These are phyloP conservation scores for Platycheirus rosarum DNA, from an alignment of 2,888 invertebrate species.

Conservation along the genomic window DNA sequence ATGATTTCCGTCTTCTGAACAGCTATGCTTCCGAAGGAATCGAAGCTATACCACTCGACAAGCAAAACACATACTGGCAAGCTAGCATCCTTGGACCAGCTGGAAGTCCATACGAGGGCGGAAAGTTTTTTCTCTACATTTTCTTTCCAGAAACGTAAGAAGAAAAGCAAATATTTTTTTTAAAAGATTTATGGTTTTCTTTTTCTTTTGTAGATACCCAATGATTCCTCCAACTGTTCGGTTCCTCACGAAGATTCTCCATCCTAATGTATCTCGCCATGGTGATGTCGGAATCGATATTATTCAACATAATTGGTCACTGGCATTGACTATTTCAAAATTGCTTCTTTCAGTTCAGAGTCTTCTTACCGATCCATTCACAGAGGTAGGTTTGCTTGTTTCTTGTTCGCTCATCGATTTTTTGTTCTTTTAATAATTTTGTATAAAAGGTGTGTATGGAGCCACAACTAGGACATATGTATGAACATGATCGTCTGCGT, in stretches of 20 bases:
- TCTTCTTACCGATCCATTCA: slow-evolving; percentile 94
- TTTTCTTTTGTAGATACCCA: slow-evolving; percentile 93
- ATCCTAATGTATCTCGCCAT: slow-evolving; percentile 97
- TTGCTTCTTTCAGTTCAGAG: slow-evolving; percentile 94
- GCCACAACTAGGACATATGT: slow-evolving; percentile 91
- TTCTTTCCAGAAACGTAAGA: slow-evolving; percentile 91
- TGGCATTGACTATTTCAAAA: slow-evolving; percentile 95
- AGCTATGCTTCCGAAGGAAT: slow-evolving; percentile 82
- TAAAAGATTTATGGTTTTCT: too few relatives aligned
- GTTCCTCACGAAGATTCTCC: slow-evolving; percentile 95
- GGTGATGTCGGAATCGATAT: slow-evolving; percentile 98
- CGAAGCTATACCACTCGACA: slow-evolving; percentile 82
- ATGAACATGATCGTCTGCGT: slow-evolving; percentile 87
- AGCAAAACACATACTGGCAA: slow-evolving; percentile 90
- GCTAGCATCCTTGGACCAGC: slow-evolving; percentile 95
- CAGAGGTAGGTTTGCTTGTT: slow-evolving; percentile 84
- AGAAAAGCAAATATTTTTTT: background rate
- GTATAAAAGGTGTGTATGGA: slow-evolving; percentile 91
- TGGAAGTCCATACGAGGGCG: slow-evolving; percentile 97
- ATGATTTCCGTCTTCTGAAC: slow-evolving; percentile 85
- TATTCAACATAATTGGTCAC: slow-evolving; percentile 98
- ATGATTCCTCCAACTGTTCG: slow-evolving; percentile 95
- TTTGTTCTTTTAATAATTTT: background rate
- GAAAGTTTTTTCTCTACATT: slow-evolving; percentile 94
- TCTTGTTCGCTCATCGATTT: too few relatives aligned